Percentiles rank a stretch among this genome's conserved stretches.
Evolutionary conservation across 2,797 vertebrate genomes (phyloP).

Genomic region (Apogon hyalosoma): DNA sequence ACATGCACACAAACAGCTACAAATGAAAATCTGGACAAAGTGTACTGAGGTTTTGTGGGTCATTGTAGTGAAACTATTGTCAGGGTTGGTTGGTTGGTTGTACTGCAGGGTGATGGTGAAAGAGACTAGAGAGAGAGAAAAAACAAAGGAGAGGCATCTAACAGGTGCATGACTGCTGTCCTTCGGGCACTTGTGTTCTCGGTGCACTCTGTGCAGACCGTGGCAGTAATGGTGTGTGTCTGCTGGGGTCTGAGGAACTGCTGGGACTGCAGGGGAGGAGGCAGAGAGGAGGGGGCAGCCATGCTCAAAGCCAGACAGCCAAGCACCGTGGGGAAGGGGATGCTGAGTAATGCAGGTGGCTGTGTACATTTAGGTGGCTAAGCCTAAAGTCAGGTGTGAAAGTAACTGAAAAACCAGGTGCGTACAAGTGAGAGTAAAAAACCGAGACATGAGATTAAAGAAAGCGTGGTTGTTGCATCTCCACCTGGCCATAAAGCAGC

Average conservation of each 20-base stretch:
- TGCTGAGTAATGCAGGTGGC: conserved; percentile 62
- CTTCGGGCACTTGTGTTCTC: conserved; percentile 64
- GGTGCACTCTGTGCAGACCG: conserved; percentile 64
- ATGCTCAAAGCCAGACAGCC: conserved; percentile 53
- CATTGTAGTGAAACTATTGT: conserved; percentile 66
- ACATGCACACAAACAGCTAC: conserved; percentile 31
- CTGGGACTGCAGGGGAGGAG: conserved; percentile 46
- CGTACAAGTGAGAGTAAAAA: conserved; percentile 36
- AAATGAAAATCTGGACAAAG: conserved; percentile 44
- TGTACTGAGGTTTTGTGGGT: conserved; percentile 65
- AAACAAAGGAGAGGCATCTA: conserved; percentile 64
- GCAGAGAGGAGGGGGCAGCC: conserved; percentile 26
- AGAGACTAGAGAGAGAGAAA: conserved; percentile 31
- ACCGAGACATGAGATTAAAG: conserved; percentile 59
- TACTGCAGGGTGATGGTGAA: conserved; percentile 39
- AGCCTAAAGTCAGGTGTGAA: conserved; percentile 64
- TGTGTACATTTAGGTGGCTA: conserved; percentile 36
- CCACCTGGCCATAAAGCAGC: conserved; percentile 74
- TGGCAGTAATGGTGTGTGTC: conserved; percentile 69
- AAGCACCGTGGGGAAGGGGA: conserved; percentile 19
- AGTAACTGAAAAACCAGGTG: conserved; percentile 66
- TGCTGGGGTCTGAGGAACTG: conserved; percentile 49
- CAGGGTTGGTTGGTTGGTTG: conserved; percentile 55
- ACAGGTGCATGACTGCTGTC: conserved; percentile 74
- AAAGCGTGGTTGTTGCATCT: conserved; percentile 62